These are phyloP conservation scores for Vespertilio murinus DNA, from an alignment of 2,797 vertebrate genomes.

Conservation along the genomic window DNA sequence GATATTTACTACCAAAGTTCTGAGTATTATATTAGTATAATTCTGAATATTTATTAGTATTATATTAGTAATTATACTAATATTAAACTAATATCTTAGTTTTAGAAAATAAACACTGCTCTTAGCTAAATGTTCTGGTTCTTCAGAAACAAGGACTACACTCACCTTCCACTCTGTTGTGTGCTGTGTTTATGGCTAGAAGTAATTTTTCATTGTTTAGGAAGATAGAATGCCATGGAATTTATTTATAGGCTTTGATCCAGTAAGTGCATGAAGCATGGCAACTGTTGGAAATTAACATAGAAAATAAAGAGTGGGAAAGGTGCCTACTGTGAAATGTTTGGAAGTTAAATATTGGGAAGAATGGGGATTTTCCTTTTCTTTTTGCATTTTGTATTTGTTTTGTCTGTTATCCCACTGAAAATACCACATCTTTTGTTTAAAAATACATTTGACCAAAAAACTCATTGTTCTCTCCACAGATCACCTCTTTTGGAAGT, in stretches of 20 bases:
- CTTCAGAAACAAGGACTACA: slow-evolving; percentile 8
- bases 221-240: neutral
- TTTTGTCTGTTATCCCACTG: slow-evolving; percentile 25
- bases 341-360: slow-evolving; percentile 26
- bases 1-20: neutral
- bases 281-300: neutral
- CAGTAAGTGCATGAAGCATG: neutral
- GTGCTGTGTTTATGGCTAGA: slow-evolving; percentile 15
- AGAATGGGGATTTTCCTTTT: neutral
- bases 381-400: slow-evolving; percentile 1
- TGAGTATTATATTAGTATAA: neutral
- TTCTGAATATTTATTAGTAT: neutral
- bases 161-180: neutral
- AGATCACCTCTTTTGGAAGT: neutral
- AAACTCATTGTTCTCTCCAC: neutral
- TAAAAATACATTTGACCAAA: slow-evolving; percentile 47
- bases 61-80: neutral
- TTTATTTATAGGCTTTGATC: slow-evolving; percentile 40
- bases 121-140: neutral
- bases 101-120: slow-evolving; percentile 4
- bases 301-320: neutral
- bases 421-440: slow-evolving; percentile 40
- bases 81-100: neutral
- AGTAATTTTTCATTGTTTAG: slow-evolving; percentile 1
- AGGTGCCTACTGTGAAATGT: neutral